Evolutionary conservation across 2,113 vertebrate genomes (phyloP).

Genomic region (Castor canadensis): DNA sequence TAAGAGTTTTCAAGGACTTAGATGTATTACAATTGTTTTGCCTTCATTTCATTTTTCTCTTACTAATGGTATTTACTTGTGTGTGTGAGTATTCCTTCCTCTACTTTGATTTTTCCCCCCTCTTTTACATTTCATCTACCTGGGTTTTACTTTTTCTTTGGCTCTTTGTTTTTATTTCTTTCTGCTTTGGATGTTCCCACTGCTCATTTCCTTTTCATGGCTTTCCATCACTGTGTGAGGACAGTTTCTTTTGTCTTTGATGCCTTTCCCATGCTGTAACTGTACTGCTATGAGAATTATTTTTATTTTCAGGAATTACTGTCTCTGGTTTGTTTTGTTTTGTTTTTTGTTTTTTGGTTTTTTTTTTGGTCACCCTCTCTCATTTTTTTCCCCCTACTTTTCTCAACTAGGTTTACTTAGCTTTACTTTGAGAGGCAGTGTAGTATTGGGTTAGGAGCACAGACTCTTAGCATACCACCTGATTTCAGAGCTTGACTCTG

Average conservation of each 20-base stretch:
- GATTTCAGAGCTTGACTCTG: background rate
- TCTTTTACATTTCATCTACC: background rate
- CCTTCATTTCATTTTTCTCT: background rate
- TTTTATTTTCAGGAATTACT: background rate
- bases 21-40: background rate
- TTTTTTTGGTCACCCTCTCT: background rate
- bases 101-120: background rate
- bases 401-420: background rate
- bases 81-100: background rate
- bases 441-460: background rate
- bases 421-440: background rate
- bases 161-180: slow-evolving; percentile 3
- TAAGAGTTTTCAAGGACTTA: background rate
- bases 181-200: background rate
- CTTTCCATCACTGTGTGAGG: background rate
- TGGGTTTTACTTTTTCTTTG: background rate
- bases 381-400: background rate
- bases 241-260: slow-evolving; percentile 26
- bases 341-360: too few relatives aligned
- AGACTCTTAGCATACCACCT: background rate
- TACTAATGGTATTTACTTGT: background rate
- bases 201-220: background rate
- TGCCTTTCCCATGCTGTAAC: background rate
- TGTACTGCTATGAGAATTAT: slow-evolving; percentile 2
- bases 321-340: too few relatives aligned